Conservation (phyloP, 2,888 invertebrate species). For the Escarpia spicata region DNA sequence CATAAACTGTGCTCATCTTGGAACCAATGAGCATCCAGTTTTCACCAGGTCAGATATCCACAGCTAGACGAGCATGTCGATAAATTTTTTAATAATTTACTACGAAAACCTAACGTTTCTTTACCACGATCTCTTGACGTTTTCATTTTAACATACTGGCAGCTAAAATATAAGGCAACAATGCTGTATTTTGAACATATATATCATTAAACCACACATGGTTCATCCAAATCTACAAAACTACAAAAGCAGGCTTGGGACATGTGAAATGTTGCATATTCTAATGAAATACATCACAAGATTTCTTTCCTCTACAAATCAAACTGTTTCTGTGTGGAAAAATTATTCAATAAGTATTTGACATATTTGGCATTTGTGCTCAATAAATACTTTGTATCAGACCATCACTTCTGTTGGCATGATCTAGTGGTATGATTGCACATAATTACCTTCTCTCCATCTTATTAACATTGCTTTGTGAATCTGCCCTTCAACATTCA, state of each 20-base stretch:
- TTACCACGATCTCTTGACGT: neutral
- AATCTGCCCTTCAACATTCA: neutral
- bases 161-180: neutral
- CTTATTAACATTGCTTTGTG: neutral
- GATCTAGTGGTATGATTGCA: neutral
- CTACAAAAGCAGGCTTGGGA: neutral
- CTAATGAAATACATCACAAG: neutral
- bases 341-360: neutral
- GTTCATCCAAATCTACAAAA: neutral
- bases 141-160: neutral
- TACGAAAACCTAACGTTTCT: neutral
- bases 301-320: neutral
- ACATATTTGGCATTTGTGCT: neutral
- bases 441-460: neutral
- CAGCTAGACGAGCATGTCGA: neutral
- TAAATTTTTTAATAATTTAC: neutral
- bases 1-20: neutral
- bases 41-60: constrained; percentile 1
- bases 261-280: neutral
- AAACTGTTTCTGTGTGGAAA: neutral
- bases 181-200: neutral
- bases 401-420: constrained; percentile 9
- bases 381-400: neutral
- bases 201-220: neutral
- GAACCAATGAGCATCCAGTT: neutral